Base-by-base conservation (phyloP, 2,113 vertebrate genomes). In the Grantiella picta region DNA sequence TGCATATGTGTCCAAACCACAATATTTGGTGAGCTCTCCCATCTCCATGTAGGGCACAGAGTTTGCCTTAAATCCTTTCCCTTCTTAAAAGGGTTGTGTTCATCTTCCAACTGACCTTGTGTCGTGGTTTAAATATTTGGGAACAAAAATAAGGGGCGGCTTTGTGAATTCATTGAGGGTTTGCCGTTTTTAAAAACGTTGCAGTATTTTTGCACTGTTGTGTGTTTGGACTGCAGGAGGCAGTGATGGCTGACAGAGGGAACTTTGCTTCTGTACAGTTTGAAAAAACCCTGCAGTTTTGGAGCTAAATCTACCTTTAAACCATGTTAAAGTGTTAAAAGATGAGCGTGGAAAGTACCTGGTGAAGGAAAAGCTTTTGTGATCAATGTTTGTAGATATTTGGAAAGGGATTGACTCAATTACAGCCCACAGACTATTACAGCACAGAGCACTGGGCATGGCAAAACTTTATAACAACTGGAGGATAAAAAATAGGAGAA, bases 31-130 rank as follows among this genome's bases (percentile, higher is more conserved):
- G 82, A 82, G 66, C 50, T 54, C 69, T 35, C 6, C 36, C 49
- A 2, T 25, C 25, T 49, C 20, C 5, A 0, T 1, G 36, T 3
- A 33, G 29, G 22, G n/a, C 35, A 60, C n/a, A 25, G 38, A 68
- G 53, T 22, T 64, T 56, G 45, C 21, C 29, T 68, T 15, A 4
- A 29, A 5, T 21, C 36, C 53, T 47, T 15, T 15, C 17, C 7
- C 11, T 1, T 33, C 24, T 10, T 45, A 3, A 40, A 59, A 29
- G 7, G 22, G 5, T 4, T 69, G 13, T 45, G 7, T 60, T 82
- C 44, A 1, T 66, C 44, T 45, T 38, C 29, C 25, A 42, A 49
- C 35, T 17, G 49, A 11, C 33, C 20, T 63, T 22, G 23, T 38
- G 7, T 24, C 7, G 0, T 6, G 10, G 16, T 63, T 78, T n/a